phyloP scores from a whole-genome alignment of 2,113 vertebrate genomes.

The Athene noctua region DNA sequence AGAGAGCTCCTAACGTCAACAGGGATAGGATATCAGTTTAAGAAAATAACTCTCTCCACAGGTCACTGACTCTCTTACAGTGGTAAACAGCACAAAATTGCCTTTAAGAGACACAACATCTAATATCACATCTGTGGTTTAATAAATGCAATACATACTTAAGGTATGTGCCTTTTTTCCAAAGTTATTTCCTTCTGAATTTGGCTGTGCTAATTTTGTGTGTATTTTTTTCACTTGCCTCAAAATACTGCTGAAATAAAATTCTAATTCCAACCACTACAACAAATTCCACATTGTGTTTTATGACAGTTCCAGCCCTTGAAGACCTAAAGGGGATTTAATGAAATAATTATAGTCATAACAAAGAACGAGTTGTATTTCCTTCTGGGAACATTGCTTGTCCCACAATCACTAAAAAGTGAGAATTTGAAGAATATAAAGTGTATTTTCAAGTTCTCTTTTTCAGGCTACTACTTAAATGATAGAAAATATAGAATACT shows the following conservation, averaged over 20 bases:
- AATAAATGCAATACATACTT: neutral
- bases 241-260: neutral
- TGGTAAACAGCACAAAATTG: neutral
- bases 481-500: neutral
- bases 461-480: neutral
- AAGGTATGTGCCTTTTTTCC: neutral
- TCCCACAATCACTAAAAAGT: neutral
- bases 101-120: neutral
- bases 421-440: neutral
- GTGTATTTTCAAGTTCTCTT: neutral
- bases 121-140: neutral
- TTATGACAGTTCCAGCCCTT: neutral
- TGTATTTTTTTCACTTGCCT: neutral
- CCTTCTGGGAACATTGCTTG: neutral
- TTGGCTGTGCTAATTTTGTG: neutral
- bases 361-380: neutral
- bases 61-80: neutral
- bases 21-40: neutral
- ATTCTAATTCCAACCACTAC: neutral
- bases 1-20: neutral
- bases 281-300: neutral
- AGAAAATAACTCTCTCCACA: neutral
- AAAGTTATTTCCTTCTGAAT: neutral
- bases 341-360: neutral
- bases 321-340: neutral